Evolutionary conservation across 2,888 invertebrate genomes (phyloP), one percentile per base, ranked within the genome.

Genomic region (Barypeithes pellucidus): DNA sequence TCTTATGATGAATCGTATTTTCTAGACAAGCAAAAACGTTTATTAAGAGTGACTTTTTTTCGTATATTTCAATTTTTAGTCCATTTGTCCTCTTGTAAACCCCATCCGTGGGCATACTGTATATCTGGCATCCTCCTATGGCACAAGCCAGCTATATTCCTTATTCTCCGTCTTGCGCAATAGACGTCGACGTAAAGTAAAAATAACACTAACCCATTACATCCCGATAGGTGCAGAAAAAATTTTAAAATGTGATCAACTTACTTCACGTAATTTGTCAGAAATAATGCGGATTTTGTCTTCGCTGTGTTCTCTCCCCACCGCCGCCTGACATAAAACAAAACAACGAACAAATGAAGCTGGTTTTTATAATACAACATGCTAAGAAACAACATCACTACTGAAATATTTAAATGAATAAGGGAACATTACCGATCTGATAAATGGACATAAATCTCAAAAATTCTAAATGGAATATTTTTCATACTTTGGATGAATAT

Each of bases 251-350:
- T 9, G 22, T 33, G 33, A 54, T 20, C 29, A 11, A 91, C 92
- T 92, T 92, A 92, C 92, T 89, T 91, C 91, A 87, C 90, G 88
- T 85, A 92, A 88, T 87, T 91, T 91, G 90, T 91, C 91, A 86
- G 90, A 89, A 87, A 92, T 89, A 88, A 89, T 87, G 89, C 90
- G 90, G 86, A 91, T 91, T 90, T 91, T 90, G 89, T 92, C 91
- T 88, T 92, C 91, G 86, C 90, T 90, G 89, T 90, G 89, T 83
- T 92, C 92, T 86, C 91, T 90, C 85, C 90, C 89, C 88, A 90
- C 91, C 88, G 91, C 90, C 85, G 92, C 92, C 92, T 92, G 5
- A 89, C 62, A 75, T 80, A 81, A 79, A 80, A 79, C 82, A 79
- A 81, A 80, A 79, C 79, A 80, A 78, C 73, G 72, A 20, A 67